phyloP scores from a whole-genome alignment of 2,888 invertebrate genomes.

The Alloscopus bannaensis region DNA sequence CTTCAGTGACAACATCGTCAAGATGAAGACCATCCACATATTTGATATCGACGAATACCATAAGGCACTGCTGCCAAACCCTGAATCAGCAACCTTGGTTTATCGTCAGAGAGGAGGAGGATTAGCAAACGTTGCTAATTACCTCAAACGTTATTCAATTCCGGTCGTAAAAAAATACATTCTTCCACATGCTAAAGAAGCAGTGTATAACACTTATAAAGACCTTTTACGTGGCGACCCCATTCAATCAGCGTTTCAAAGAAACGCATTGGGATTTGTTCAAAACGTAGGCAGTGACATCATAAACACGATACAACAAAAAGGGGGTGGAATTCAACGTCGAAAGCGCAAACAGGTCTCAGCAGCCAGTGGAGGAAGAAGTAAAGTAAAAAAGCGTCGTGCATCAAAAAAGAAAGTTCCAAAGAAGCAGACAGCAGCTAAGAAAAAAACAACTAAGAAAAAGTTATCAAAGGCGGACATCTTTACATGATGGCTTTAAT shows the following conservation, averaged over 20 bases:
- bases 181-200: constrained; percentile 36
- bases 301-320: not conserved
- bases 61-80: constrained; percentile 7
- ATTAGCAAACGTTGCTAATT: constrained; percentile 16
- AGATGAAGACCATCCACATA: constrained; percentile 42
- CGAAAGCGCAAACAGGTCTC: not conserved
- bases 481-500: constrained; percentile 61
- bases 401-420: not conserved
- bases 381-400: constrained; percentile 6
- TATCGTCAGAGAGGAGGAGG: constrained; percentile 42
- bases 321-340: constrained; percentile 28
- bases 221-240: constrained; percentile 17
- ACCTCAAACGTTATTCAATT: constrained; percentile 31
- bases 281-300: constrained; percentile 16
- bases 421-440: not conserved
- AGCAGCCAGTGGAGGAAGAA: not conserved
- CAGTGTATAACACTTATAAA: constrained; percentile 17
- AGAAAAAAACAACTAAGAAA: constrained; percentile 4
- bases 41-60: constrained; percentile 20
- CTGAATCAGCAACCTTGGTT: not conserved
- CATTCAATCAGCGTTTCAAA: not conserved
- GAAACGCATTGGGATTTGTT: constrained; percentile 10
- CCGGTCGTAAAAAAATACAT: constrained; percentile 40
- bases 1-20: no score
- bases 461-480: constrained; percentile 34